A percentile compares a stretch with the other conserved stretches of the same genome.
Conservation (phyloP, 2,797 vertebrate genomes). For the Hephaestus fuliginosus region DNA sequence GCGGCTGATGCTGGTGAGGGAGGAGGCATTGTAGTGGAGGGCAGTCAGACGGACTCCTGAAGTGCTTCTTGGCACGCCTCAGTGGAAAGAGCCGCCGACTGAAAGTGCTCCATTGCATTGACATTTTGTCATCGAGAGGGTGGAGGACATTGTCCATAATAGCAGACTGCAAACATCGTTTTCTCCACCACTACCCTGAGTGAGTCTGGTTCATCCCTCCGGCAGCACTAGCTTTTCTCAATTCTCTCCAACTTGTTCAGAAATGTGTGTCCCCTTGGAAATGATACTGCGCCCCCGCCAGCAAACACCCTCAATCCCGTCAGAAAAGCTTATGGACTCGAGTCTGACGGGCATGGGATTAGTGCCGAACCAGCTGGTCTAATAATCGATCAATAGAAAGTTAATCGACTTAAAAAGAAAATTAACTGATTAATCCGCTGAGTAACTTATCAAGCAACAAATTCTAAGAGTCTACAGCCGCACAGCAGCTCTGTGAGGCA, state of each 20-base stretch:
- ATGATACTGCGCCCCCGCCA: constrained; percentile 37
- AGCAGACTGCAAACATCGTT: constrained; percentile 70
- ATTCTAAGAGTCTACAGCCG: not conserved
- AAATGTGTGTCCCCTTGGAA: constrained; percentile 53
- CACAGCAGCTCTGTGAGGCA: not conserved
- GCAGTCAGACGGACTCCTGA: constrained; percentile 63
- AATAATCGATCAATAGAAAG: constrained; percentile 43
- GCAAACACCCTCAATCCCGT: constrained; percentile 51
- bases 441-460: constrained; percentile 15
- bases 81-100: constrained; percentile 66
- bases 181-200: constrained; percentile 67
- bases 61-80: constrained; percentile 75
- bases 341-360: constrained; percentile 51
- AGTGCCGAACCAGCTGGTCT: constrained; percentile 26
- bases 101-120: constrained; percentile 67
- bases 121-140: constrained; percentile 75
- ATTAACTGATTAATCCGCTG: constrained; percentile 30
- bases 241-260: constrained; percentile 45
- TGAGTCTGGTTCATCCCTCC: constrained; percentile 46
- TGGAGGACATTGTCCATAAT: constrained; percentile 74
- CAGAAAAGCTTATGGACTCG: constrained; percentile 50
- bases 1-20: constrained; percentile 53
- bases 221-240: constrained; percentile 55
- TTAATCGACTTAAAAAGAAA: constrained; percentile 39
- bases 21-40: constrained; percentile 53